Evolutionary conservation across 2,888 invertebrate genomes (phyloP), one percentile per base, ranked within the genome.

Genomic region (Athripsodes cinereus): DNA sequence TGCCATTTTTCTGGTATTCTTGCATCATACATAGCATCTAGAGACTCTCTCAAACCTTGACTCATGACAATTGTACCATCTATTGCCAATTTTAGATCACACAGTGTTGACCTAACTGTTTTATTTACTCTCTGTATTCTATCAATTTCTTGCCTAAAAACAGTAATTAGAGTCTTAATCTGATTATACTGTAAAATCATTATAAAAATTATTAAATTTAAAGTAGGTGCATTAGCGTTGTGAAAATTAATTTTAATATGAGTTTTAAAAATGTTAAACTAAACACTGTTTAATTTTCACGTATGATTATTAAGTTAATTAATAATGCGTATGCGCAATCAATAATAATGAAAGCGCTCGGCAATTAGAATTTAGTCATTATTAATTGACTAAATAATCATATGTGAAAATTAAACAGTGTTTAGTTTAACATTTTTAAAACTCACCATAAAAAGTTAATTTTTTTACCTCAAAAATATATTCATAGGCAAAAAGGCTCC

Each of bases 11-110:
- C 88, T 0, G 97, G 97, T 64, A 97, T 92, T 62, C 95, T 82
- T 1, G 96, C 96, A 71, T 97, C 96, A 69, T 94, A 96, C 93
- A 97, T 96, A 13, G 96, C 91, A 71, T 97, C 96, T 34, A 97
- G 76, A 0, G 95, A 90, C 66, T 90, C 90, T 61, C 92, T 81
- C 26, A 97, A 78, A 20, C 84, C 86, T 69, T 94, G 92, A 68
- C 94, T 96, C 96, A 97, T 97, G 22, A 97, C 90, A 66, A 97
- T 96, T 0, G 96, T 96, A 31, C 97, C 97, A 68, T 97, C 96
- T 63, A 97, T 96, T 13, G 97, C 97, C 62, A 96, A 78, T 72
- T 95, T 94, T 52, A 97, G 79, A 74, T 97, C 93, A 55, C 85
- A 86, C 51, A 97, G 75, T 5, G 95, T 96, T 1, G 82, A 82